phyloP scores from a whole-genome alignment of 2,797 vertebrate genomes.

The Netta rufina region DNA sequence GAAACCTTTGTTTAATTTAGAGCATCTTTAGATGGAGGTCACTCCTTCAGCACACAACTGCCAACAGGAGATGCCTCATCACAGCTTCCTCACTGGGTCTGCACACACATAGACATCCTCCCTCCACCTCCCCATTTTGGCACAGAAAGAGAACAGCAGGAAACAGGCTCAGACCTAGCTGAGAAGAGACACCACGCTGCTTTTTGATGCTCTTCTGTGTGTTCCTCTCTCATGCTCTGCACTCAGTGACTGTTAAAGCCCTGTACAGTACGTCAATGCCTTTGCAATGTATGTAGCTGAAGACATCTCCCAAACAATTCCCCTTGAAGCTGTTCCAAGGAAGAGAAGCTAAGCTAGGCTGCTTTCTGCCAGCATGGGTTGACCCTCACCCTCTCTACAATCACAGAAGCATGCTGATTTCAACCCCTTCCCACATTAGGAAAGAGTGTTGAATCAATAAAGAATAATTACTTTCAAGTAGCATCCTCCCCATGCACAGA shows the following conservation, averaged over 20 bases:
- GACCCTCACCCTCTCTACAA: background rate
- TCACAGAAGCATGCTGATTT: background rate
- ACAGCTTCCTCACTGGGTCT: background rate
- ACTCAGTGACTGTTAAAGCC: background rate
- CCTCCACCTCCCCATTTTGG: background rate
- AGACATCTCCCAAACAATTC: background rate
- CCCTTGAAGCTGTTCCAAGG: background rate
- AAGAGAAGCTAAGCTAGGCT: background rate
- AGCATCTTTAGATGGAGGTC: background rate
- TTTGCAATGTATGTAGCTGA: background rate
- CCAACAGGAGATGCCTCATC: background rate
- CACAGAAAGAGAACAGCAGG: background rate
- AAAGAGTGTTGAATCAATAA: background rate
- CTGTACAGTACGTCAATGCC: background rate
- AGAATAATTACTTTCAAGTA: background rate
- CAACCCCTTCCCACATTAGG: background rate
- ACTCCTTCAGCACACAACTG: background rate
- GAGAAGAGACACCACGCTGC: background rate
- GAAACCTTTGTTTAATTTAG: background rate
- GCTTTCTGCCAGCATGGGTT: background rate
- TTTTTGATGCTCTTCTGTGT: background rate
- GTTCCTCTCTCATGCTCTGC: background rate
- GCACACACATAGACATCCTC: background rate
- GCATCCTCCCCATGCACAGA: background rate
- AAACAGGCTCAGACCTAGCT: background rate